A percentile compares a stretch with the other conserved stretches of the same genome.
Conservation (phyloP, 2,888 invertebrate species). For the Macaria notata region DNA sequence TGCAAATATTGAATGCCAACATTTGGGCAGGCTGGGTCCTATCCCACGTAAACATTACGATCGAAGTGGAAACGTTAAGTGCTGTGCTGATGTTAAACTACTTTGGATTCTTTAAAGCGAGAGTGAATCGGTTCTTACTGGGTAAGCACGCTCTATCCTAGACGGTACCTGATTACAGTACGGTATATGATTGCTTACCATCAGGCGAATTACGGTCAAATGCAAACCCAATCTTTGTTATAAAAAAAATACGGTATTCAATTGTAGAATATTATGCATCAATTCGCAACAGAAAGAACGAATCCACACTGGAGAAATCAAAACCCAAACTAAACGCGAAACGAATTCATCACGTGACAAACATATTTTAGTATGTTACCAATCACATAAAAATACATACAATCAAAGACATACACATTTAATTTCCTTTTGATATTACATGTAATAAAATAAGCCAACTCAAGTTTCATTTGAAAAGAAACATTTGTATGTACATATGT, state of each 20-base stretch:
- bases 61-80: slow-evolving; percentile 12
- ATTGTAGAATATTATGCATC: too few species aligned
- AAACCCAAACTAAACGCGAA: neutral
- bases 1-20: slow-evolving; percentile 15
- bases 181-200: too few species aligned
- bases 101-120: too few species aligned
- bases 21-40: slow-evolving; percentile 5
- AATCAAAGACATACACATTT: neutral
- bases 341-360: slow-evolving; percentile 14
- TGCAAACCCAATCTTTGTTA: too few species aligned
- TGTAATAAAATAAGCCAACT: slow-evolving; percentile 3
- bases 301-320: too few species aligned
- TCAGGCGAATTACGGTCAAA: too few species aligned
- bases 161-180: too few species aligned
- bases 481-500: slow-evolving; percentile 12
- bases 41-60: slow-evolving; percentile 17
- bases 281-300: too few species aligned
- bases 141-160: too few species aligned
- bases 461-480: slow-evolving; percentile 20
- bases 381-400: too few species aligned
- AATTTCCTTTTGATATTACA: slow-evolving; percentile 12
- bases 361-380: neutral
- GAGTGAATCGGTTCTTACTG: too few species aligned
- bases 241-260: too few species aligned
- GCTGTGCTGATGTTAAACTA: slow-evolving; percentile 7